phyloP scores from a whole-genome alignment of 2,888 invertebrate genomes.

The Watsonalla binaria region DNA sequence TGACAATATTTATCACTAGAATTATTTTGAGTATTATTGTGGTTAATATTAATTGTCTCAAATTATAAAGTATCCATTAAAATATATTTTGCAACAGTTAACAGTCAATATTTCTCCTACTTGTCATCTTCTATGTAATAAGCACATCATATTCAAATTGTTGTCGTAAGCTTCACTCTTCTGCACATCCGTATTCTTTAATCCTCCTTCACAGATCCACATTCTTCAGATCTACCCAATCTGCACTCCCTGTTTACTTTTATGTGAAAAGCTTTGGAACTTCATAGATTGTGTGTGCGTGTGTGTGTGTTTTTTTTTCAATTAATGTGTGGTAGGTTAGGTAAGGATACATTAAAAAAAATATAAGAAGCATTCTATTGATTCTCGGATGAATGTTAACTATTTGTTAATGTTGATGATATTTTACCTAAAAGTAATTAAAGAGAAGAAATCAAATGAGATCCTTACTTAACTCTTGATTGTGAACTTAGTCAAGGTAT shows the following conservation, averaged over 20 bases:
- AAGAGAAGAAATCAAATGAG: too few relatives aligned
- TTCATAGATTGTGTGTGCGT: not conserved
- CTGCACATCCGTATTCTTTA: constrained; percentile 11
- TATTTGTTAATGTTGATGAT: too few relatives aligned
- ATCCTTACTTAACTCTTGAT: not conserved
- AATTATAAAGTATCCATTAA: too few relatives aligned
- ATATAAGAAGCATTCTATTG: too few relatives aligned
- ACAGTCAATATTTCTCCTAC: not conserved
- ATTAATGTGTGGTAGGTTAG: not conserved
- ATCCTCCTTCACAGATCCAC: not conserved
- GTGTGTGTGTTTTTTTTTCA: not conserved
- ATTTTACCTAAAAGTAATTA: too few relatives aligned
- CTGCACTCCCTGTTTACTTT: not conserved
- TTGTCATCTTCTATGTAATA: not conserved
- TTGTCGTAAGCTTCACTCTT: constrained; percentile 7
- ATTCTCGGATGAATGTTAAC: too few relatives aligned
- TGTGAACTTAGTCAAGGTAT: not conserved
- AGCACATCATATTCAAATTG: constrained; percentile 5
- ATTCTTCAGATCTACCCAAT: not conserved
- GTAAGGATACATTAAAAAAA: too few relatives aligned
- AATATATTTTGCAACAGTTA: not conserved
- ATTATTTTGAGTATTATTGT: too few relatives aligned
- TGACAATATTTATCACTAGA: too few relatives aligned
- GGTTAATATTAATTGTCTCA: too few relatives aligned
- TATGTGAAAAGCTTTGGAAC: not conserved